Evolutionary conservation across 30 jellyfish, hydroid and myxozoan genomes (phyloP).

Genomic region (Turritopsis dohrnii): DNA sequence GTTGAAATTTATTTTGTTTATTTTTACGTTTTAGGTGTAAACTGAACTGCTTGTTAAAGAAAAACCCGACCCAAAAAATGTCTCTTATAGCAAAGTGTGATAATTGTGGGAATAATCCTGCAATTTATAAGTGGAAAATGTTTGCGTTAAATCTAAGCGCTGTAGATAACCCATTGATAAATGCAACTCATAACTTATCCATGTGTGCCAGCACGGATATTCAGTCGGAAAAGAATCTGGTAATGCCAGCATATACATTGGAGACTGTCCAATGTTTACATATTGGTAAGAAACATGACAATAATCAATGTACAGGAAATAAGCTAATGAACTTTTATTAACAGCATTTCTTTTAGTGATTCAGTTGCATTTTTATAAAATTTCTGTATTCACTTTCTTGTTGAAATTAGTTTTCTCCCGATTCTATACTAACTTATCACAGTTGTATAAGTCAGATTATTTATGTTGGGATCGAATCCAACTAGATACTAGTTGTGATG

Average conservation of each 20-base stretch:
- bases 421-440: too few relatives aligned
- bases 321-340: too few relatives aligned
- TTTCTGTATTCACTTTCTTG: too few relatives aligned
- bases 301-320: too few relatives aligned
- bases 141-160: neutral
- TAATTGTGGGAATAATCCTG: neutral
- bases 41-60: neutral
- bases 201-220: neutral
- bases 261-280: neutral
- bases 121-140: slow-evolving; percentile 16
- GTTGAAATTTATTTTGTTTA: too few relatives aligned
- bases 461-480: too few relatives aligned
- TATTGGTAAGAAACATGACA: neutral
- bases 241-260: neutral
- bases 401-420: too few relatives aligned
- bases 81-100: slow-evolving; percentile 15
- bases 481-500: too few relatives aligned
- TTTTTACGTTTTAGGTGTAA: slow-evolving; percentile 22
- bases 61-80: neutral
- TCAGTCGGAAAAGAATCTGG: neutral
- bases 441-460: too few relatives aligned
- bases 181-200: neutral
- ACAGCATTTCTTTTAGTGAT: too few relatives aligned
- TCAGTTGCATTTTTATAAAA: neutral
- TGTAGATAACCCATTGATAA: neutral